Evolutionary conservation across 2,888 invertebrate species (phyloP).

Genomic region (Coleophora deauratella): DNA sequence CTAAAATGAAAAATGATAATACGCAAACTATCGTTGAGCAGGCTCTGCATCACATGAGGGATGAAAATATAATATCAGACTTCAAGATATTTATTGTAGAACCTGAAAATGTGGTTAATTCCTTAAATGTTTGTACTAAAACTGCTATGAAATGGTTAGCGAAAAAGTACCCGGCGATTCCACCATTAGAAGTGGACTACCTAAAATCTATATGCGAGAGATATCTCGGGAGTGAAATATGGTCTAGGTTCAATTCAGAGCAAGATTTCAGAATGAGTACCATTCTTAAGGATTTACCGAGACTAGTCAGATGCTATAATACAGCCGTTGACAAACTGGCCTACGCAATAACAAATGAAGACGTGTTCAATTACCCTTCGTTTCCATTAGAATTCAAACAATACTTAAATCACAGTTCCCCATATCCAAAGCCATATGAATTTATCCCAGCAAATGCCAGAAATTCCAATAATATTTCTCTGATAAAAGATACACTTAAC

Average conservation of each 20-base stretch:
- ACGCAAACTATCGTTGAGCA: conserved; percentile 30
- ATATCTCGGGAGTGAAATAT: conserved; percentile 76
- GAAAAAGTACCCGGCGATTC: conserved; percentile 59
- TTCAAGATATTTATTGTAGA: conserved; percentile 49
- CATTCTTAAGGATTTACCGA: conserved; percentile 70
- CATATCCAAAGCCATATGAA: conserved; percentile 78
- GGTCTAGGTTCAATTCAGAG: conserved; percentile 66
- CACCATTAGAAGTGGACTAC: conserved; percentile 73
- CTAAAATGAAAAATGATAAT: conserved; percentile 28
- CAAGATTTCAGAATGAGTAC: conserved; percentile 46
- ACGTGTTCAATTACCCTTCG: conserved; percentile 72
- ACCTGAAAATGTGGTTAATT: conserved; percentile 34
- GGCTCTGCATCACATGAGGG: conserved; percentile 31
- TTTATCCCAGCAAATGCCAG: conserved; percentile 79
- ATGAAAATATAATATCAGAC: conserved; percentile 41
- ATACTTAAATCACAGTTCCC: conserved; percentile 60
- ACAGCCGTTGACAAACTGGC: conserved; percentile 77
- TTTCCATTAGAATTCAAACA: conserved; percentile 78
- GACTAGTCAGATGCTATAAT: conserved; percentile 78
- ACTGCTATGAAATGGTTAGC: conserved; percentile 65
- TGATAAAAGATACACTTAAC: conserved; percentile 68
- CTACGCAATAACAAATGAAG: conserved; percentile 73
- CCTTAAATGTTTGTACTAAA: conserved; percentile 43
- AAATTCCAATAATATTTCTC: conserved; percentile 55
- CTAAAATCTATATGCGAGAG: conserved; percentile 70